Conservation (phyloP, 2,113 vertebrate genomes). For the Isurus oxyrinchus region DNA sequence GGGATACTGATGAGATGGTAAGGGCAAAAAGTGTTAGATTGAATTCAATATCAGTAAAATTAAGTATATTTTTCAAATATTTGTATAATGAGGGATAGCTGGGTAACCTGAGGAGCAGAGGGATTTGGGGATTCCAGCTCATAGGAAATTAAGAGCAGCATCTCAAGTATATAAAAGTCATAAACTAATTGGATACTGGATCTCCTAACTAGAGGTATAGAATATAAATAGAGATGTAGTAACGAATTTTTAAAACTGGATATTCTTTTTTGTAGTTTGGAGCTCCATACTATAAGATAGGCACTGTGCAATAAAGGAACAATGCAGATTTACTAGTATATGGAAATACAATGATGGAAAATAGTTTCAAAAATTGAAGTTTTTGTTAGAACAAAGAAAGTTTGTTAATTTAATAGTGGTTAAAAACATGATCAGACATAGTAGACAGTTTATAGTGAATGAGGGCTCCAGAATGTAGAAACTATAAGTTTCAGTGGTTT, state of each 20-base stretch:
- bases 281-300: neutral
- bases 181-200: neutral
- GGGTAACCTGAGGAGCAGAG: neutral
- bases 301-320: neutral
- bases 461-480: neutral
- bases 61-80: neutral
- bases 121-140: neutral
- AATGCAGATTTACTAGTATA: neutral
- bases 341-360: neutral
- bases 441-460: neutral
- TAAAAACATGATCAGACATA: neutral
- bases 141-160: neutral
- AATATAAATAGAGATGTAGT: neutral
- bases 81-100: neutral
- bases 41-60: neutral
- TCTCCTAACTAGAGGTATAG: neutral
- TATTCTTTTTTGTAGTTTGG: neutral
- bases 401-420: neutral
- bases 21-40: neutral
- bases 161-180: neutral
- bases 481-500: neutral
- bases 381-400: neutral
- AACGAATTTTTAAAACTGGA: neutral
- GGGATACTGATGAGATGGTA: neutral
- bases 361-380: neutral